A percentile compares a stretch with the other conserved stretches of the same genome.
These are phyloP conservation scores for Dipus sagitta DNA, from an alignment of 2,797 vertebrate genomes.

Conservation along the genomic window DNA sequence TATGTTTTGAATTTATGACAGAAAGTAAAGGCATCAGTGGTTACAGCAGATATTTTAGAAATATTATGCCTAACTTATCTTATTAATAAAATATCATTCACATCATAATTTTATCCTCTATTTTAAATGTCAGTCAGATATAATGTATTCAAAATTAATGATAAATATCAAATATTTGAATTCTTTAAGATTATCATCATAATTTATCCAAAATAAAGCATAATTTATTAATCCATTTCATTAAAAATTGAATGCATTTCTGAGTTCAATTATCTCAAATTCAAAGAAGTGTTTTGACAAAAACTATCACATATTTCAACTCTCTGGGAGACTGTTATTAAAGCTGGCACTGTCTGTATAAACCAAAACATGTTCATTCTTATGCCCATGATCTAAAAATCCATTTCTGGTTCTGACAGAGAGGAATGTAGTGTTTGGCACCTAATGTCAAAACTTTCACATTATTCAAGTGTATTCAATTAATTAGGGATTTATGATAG, in stretches of 20 bases:
- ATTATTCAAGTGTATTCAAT: slow-evolving; percentile 4
- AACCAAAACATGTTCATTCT: slow-evolving; percentile 3
- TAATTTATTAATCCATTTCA: background rate
- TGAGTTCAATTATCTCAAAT: slow-evolving; percentile 31
- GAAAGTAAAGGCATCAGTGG: slow-evolving; percentile 13
- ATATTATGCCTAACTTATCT: slow-evolving; percentile 47
- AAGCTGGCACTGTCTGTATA: slow-evolving; percentile 29
- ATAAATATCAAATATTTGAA: slow-evolving; percentile 44
- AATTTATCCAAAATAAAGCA: background rate
- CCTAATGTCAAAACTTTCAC: background rate
- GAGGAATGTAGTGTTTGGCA: slow-evolving; percentile 9
- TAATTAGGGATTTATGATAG: slow-evolving; percentile 45
- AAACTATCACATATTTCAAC: slow-evolving; percentile 24
- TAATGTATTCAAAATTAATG: slow-evolving; percentile 4
- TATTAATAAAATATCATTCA: slow-evolving; percentile 59
- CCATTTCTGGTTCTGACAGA: background rate
- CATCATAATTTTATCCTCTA: background rate
- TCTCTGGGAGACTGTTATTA: slow-evolving; percentile 3
- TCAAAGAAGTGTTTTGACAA: slow-evolving; percentile 52
- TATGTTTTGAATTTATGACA: slow-evolving; percentile 37
- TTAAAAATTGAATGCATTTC: slow-evolving; percentile 22
- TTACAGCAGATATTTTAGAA: slow-evolving; percentile 20
- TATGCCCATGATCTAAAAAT: background rate
- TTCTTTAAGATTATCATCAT: background rate
- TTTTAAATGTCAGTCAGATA: background rate